Percentiles rank a stretch among this genome's conserved stretches.
These are phyloP conservation scores for Acleris literana DNA, from an alignment of 2,888 invertebrate species.

Conservation along the genomic window DNA sequence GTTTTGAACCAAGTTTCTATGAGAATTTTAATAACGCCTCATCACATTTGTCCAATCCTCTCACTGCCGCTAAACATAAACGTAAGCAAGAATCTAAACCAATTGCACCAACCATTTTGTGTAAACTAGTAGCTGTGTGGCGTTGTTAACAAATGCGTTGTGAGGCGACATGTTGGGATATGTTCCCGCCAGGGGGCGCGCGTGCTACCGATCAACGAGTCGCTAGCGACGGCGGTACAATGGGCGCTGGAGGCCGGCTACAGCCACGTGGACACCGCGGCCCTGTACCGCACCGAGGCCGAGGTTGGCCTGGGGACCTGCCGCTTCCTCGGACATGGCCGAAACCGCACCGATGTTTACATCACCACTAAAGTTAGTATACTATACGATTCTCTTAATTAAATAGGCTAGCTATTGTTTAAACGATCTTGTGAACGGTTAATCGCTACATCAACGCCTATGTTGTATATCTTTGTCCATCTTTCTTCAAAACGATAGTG, in stretches of 20 bases:
- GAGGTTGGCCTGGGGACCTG: slow-evolving; percentile 89
- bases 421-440: no score
- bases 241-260: slow-evolving; percentile 90
- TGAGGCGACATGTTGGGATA: slow-evolving; percentile 20
- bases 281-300: slow-evolving; percentile 89
- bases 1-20: no score
- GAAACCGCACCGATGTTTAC: slow-evolving; percentile 88
- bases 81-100: no score
- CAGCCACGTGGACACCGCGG: slow-evolving; percentile 91
- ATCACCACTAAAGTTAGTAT: slow-evolving; percentile 89
- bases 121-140: not conserved
- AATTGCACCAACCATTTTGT: not conserved
- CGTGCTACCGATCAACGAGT: slow-evolving; percentile 65
- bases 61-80: no score
- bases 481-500: no score
- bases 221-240: slow-evolving; percentile 86
- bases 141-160: slow-evolving; percentile 22
- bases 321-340: slow-evolving; percentile 85
- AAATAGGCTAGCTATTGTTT: no score
- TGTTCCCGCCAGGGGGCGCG: slow-evolving; percentile 63
- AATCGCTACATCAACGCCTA: no score
- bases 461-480: no score
- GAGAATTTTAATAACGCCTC: no score
- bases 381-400: not conserved
- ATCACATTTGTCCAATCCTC: no score